Evolutionary conservation across 2,888 invertebrate genomes (phyloP).

Genomic region (Polydrusus pterygomalis): DNA sequence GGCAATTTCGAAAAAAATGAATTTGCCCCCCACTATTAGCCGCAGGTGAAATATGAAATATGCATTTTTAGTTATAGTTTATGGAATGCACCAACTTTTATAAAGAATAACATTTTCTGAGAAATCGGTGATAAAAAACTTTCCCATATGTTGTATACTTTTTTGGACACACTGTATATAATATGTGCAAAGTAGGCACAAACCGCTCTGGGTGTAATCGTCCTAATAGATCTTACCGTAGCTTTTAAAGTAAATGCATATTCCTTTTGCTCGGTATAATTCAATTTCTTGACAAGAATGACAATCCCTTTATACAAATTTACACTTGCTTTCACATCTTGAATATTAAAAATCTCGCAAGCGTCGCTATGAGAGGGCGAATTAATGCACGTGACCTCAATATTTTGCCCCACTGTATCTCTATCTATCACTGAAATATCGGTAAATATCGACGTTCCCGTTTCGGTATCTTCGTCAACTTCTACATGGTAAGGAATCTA

Average conservation of each 20-base stretch:
- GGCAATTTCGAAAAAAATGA: too few relatives aligned
- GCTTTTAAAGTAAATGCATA: constrained; percentile 86
- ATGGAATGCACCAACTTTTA: too few relatives aligned
- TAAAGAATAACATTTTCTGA: too few relatives aligned
- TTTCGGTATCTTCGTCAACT: constrained; percentile 84
- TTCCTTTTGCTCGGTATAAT: constrained; percentile 86
- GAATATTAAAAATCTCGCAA: constrained; percentile 82
- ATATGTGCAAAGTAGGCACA: too few relatives aligned
- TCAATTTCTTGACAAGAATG: constrained; percentile 80
- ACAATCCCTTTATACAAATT: constrained; percentile 83
- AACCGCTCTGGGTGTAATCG: too few relatives aligned
- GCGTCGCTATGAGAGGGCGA: constrained; percentile 80
- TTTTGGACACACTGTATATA: too few relatives aligned
- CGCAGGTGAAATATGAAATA: too few relatives aligned
- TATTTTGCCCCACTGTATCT: constrained; percentile 86
- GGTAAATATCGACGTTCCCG: constrained; percentile 83
- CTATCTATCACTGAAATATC: constrained; percentile 85
- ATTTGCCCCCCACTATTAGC: too few relatives aligned
- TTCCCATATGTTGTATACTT: too few relatives aligned
- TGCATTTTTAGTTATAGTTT: too few relatives aligned
- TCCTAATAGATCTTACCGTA: constrained; percentile 75
- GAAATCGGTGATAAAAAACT: too few relatives aligned
- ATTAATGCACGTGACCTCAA: constrained; percentile 82
- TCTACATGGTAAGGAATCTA: constrained; percentile 88
- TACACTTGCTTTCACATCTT: constrained; percentile 78